Evolutionary conservation across 2,888 invertebrate genomes (phyloP), one percentile per base, ranked within the genome.

Genomic region (Ischnura elegans): DNA sequence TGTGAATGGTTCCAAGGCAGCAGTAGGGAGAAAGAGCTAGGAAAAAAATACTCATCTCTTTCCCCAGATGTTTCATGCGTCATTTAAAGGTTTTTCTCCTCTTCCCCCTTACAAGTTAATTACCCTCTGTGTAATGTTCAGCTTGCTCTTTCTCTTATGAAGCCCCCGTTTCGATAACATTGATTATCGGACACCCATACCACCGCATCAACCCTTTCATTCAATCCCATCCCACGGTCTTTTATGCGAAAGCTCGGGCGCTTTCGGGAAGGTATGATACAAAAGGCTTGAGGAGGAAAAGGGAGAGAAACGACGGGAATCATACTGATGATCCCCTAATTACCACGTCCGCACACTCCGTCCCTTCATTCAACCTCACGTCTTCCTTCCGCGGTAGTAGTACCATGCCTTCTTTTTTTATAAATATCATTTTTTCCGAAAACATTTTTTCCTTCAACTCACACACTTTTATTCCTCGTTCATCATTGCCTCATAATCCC

Each of bases 241-340:
- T 10, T 19, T n/a, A n/a, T n/a, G n/a, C n/a, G n/a, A n/a, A 47
- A 16, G 1, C 61, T n/a, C 25, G 1, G 25, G n/a, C 8, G 61
- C 13, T 76, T 76, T 36, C 13, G 36, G n/a, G 76, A 13, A 16
- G 36, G 76, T 4, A n/a, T 29, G 36, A 76, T 13, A 76, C 76
- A 76, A n/a, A 76, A 76, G n/a, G 76, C 2, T 13, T 47, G 19
- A 51, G n/a, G 36, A 76, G 76, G 76, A 36, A 76, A 36, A 5
- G 76, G 76, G 13, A 36, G 76, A 8, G n/a, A 13, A 6, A 16
- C n/a, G 0, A n/a, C 6, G 76, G 25, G 76, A 36, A 76, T 76
- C 29, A 76, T 76, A 76, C 25, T 86, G 86, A 86, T n/a, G 86
- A 86, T 86, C 45, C 46, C 45, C 86, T 86, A 86, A 86, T 86